A percentile compares a stretch with the other conserved stretches of the same genome.
Conservation (phyloP, 2,113 vertebrate genomes). For the Burhinus oedicnemus region DNA sequence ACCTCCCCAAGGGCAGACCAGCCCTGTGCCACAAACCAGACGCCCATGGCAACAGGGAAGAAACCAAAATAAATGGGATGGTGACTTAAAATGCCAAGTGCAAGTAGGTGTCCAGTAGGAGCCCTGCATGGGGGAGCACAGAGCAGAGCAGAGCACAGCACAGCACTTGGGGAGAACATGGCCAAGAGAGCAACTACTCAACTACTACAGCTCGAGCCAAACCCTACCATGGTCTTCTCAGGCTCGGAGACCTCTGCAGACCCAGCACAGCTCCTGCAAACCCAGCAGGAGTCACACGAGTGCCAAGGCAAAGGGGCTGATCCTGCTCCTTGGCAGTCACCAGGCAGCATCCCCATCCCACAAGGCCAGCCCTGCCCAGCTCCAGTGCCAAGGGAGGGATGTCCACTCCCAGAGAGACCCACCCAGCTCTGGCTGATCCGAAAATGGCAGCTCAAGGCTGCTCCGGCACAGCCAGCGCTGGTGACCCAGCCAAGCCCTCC, state of each 20-base stretch:
- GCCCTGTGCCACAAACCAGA: not conserved
- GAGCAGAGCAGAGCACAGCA: rapidly evolving
- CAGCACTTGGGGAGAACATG: not conserved
- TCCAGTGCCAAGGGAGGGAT: not conserved
- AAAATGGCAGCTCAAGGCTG: not conserved
- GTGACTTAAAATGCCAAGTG: not conserved
- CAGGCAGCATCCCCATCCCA: not conserved
- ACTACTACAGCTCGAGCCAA: not conserved
- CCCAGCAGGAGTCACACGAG: not conserved
- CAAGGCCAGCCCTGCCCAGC: rapidly evolving
- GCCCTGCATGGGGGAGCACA: rapidly evolving
- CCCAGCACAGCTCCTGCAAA: not conserved
- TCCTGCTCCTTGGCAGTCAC: not conserved
- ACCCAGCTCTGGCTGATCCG: not conserved
- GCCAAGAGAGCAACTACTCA: not conserved
- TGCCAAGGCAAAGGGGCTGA: not conserved
- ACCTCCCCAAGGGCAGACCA: not conserved
- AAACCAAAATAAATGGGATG: not conserved
- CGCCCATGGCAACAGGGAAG: not conserved
- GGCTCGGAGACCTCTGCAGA: not conserved
- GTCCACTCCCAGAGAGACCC: not conserved
- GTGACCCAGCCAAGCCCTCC: not conserved
- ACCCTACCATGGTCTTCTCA: rapidly evolving
- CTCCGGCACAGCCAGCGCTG: not conserved
- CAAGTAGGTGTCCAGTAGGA: not conserved